A percentile compares a stretch with the other conserved stretches of the same genome.
phyloP scores from a whole-genome alignment of 2,113 vertebrate species.

The Malurus cyaneus region DNA sequence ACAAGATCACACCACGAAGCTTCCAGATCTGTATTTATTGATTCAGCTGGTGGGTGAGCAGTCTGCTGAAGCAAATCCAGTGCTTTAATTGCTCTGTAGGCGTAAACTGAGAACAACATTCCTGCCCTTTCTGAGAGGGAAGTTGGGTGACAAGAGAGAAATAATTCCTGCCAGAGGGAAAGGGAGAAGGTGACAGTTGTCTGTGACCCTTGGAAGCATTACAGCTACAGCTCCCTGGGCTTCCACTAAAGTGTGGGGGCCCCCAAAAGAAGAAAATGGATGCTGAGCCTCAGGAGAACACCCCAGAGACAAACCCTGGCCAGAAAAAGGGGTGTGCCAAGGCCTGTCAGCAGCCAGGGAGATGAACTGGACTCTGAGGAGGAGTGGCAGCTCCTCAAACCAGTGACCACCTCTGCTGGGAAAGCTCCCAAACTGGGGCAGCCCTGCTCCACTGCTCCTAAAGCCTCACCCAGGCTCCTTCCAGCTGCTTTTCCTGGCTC shows the following conservation, averaged over 20 bases:
- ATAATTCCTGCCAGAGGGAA: neutral
- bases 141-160: neutral
- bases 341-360: neutral
- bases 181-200: neutral
- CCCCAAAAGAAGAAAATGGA: neutral
- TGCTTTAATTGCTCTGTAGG: neutral
- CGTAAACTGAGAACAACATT: neutral
- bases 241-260: fast-evolving
- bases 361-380: neutral
- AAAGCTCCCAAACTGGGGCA: neutral
- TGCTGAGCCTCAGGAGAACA: neutral
- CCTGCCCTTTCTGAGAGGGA: neutral
- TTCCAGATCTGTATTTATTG: fast-evolving
- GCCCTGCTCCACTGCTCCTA: neutral
- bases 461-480: neutral
- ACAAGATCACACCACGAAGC: neutral
- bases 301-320: neutral
- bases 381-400: neutral
- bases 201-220: neutral
- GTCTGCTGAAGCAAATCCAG: neutral
- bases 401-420: neutral
- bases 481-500: neutral
- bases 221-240: neutral
- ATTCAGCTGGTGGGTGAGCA: neutral
- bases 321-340: neutral